Evolutionary conservation across 64 coral and sea anemone species (phyloP), one percentile per base, ranked within the genome.

Genomic region (Stichodactyla helianthus): DNA sequence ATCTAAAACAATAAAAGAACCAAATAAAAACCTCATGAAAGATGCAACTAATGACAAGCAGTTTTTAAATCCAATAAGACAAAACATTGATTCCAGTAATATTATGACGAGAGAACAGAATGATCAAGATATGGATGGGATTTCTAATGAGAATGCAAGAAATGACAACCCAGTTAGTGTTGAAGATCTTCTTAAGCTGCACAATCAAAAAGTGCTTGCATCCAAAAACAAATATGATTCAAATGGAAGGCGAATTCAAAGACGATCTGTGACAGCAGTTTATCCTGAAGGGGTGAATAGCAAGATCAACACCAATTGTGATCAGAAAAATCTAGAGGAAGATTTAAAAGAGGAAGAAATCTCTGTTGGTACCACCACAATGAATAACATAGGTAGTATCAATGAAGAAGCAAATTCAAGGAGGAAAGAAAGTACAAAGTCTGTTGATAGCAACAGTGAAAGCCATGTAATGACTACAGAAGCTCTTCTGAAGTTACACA

Each of bases 121-220:
- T 74, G 68, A 74, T 1, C 22, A 74, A 12, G 10, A 23, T 9
- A 8, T 9, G 27, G 26, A 70, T 70, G 19, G 19, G 14, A 15
- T 11, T 58, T 15, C 55, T 58, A 58, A 15, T 58, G 14, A 4
- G 14, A 58, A 58, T 11, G 14, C 55, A 70, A 25, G 65, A 20
- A 20, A 70, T 22, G 22, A 70, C 19, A n/a, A 10, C 19, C 65
- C 65, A 5, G 5, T 84, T 9, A 84, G 83, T 4, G 57, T 84
- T 22, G 83, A 84, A 63, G 83, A 84, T 16, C 54, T 84, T 5
- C 83, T 84, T 15, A 84, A 84, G 55, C 59, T 60, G 18, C 83
- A 84, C 59, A 84, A 84, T 59, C 44, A 84, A 84, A 57, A 63
- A 17, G 83, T 84, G 16, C 3, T 59, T 27, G 54, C 83, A 50